Evolutionary conservation across 1,140 invertebrate species (phyloP).

Genomic region (Solen grandis): DNA sequence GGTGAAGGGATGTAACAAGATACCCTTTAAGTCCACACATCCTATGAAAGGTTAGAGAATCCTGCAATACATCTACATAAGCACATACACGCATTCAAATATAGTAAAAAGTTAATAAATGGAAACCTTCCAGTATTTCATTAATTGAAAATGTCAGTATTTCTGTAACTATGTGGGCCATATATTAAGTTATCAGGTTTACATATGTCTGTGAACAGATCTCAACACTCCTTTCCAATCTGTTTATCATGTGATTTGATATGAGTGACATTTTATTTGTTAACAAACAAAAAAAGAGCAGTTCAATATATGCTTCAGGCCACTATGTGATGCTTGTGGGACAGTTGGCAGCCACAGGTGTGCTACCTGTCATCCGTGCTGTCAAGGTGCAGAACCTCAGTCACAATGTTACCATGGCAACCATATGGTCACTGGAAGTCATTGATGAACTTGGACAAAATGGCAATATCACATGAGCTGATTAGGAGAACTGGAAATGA

Average conservation of each 20-base stretch:
- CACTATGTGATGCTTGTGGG: conserved; percentile 63
- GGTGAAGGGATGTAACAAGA: conserved; percentile 55
- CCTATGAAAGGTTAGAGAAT: conserved; percentile 16
- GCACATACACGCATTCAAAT: neutral
- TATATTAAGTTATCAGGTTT: no score
- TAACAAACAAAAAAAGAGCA: no score
- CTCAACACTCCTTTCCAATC: no score
- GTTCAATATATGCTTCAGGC: no score
- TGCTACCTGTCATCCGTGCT: conserved; percentile 52
- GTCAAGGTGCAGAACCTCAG: conserved; percentile 63
- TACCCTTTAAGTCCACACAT: conserved; percentile 34
- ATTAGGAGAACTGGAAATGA: no score
- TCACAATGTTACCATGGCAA: conserved; percentile 45
- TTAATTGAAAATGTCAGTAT: no score
- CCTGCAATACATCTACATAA: neutral
- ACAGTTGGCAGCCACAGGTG: conserved; percentile 40
- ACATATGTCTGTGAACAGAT: no score
- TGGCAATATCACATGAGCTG: conserved; percentile 26
- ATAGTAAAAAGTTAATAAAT: neutral
- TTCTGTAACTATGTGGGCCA: no score
- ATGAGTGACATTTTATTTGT: no score
- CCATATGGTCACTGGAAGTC: conserved; percentile 62
- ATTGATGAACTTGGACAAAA: conserved; percentile 42
- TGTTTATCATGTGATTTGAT: no score
- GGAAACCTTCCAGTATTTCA: no score